Base-by-base conservation (phyloP, 2,888 invertebrate genomes). In the Octonoba sinensis region DNA sequence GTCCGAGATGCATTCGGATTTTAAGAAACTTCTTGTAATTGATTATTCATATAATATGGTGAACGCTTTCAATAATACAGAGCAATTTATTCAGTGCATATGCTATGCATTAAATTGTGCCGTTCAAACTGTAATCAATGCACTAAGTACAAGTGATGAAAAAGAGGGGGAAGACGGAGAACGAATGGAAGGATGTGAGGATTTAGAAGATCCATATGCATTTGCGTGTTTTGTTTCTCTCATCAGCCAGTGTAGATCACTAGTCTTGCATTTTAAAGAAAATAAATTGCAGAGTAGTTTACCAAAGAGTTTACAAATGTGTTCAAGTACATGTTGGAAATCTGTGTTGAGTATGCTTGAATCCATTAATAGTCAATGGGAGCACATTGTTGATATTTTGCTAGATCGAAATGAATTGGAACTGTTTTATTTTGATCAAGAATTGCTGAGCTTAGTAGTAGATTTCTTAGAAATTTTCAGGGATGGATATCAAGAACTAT, bases 31-130 rank as follows among this genome's bases (percentile, higher is more conserved):
- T 12, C 51, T 82, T 3, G 76, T 82, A 3, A 76, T 82, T n/a
- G 82, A 82, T 56, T 82, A 82, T 47, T 82, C 82, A 12, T 82
- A 66, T 22, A 82, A 75, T 27, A 82, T 82, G 82, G 82, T 82
- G 15, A 82, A 69, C 59, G 75, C 82, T 4, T 75, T 82, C n/a
- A 74, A 82, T 20, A 72, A 76, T 51, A 65, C 47, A 27, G 75
- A 82, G 12, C 72, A 64, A 18, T 82, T 82, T 46, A 75, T 82
- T 66, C 82, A 82, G 62, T 82, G 82, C n/a, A 82, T 82, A 20
- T 82, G 76, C 36, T 82, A 76, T 47, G 73, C 82, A 12, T 36
- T 82, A 16, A 82, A 76, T 20, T 60, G 70, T 71, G 82, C 82
- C 20, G 82, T 82, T 27, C 82, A 82, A 22, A 72, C 76, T 11